Evolutionary conservation across 1,140 invertebrate genomes (phyloP), one percentile per base, ranked within the genome.

Genomic region (Dicyema japonicum): DNA sequence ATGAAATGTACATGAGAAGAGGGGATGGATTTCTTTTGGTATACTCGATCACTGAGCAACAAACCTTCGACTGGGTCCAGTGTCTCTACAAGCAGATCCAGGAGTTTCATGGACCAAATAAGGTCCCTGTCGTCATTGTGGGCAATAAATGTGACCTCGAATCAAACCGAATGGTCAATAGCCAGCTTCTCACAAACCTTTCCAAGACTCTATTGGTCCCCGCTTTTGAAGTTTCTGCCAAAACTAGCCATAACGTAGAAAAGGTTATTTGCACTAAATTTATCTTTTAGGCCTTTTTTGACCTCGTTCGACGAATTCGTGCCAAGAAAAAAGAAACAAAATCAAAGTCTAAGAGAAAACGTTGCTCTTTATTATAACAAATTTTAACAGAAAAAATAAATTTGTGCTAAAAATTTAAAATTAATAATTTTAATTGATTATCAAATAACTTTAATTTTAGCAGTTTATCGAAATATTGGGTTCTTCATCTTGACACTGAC

Each of bases 131-230:
- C 65, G 56, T 92, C 7, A 65, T 92, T 56, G 75, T 82, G 13
- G 80, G 72, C 14, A 92, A 90, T 43, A 92, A 92, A 49, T 69
- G 72, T 33, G 80, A 92, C 53, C 51, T 92, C 35, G 70, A 80
- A 40, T 61, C 65, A 29, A 69, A 80, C 43, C 59, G 76, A 57
- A 60, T 65, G 41, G 74, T 76, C 41, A 59, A 38, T 31, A n/a
- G 12, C 16, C 39, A 41, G 21, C 39, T 41, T 24, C 41, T 38
- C 1, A 32, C 34, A 23, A 30, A 34, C 1, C 26, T 43, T 14
- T 38, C 41, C 2, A 30, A 36, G 12, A 31, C 36, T 9, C 35
- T 39, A 22, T 37, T 36, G n/a, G 40, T 38, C 26, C 41, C 41
- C 4, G 43, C 42, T 27, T 41, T 39, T 24, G 41, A 43, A 27